Conservation (phyloP, 2,113 vertebrate species). For the Lipotes vexillifer region DNA sequence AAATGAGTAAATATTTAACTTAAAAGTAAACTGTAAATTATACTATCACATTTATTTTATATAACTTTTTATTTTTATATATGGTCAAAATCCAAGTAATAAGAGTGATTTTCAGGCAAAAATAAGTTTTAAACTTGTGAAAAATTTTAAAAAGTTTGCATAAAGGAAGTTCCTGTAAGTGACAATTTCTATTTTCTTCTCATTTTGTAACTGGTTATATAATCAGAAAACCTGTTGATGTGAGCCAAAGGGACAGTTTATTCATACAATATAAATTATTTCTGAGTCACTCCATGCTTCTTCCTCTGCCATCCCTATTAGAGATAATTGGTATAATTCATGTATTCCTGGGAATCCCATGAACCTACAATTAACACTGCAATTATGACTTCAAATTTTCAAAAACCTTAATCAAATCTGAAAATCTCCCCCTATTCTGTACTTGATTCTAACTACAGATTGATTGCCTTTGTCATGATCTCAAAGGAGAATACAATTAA, state of each 20-base stretch:
- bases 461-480: background rate
- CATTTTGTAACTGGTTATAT: conserved; percentile 39
- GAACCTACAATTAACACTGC: conserved; percentile 44
- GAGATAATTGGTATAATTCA: conserved; percentile 58
- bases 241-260: conserved; percentile 47
- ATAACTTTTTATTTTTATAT: background rate
- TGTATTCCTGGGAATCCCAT: conserved; percentile 28
- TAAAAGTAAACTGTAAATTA: background rate
- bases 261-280: conserved; percentile 56
- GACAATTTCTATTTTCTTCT: conserved; percentile 38
- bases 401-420: background rate
- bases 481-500: background rate
- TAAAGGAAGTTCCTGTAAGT: conserved; percentile 17
- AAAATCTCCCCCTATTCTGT: background rate
- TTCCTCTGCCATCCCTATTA: conserved; percentile 49
- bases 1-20: background rate
- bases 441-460: background rate
- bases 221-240: conserved; percentile 34
- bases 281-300: conserved; percentile 52
- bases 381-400: conserved; percentile 53
- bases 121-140: background rate
- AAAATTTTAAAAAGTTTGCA: background rate
- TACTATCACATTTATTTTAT: background rate
- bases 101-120: background rate
- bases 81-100: background rate